Evolutionary conservation across 2,113 vertebrate genomes (phyloP).

Genomic region (Cyphomyrus plagiostoma): DNA sequence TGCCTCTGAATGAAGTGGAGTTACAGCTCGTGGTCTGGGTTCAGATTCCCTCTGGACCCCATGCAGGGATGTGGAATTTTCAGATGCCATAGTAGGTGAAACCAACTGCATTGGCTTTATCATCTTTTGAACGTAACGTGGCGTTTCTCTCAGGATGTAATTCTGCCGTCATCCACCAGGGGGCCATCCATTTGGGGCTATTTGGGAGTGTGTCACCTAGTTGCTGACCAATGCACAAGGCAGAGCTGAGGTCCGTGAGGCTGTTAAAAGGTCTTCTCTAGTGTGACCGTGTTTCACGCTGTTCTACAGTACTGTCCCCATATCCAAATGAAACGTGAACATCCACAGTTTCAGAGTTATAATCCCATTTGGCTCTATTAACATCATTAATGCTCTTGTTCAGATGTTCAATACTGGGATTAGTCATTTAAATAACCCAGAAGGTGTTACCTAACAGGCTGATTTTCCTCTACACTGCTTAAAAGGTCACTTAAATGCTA

Average conservation of each 20-base stretch:
- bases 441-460: background rate
- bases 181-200: background rate
- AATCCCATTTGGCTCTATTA: slow-evolving; percentile 10
- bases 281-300: background rate
- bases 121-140: background rate
- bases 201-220: background rate
- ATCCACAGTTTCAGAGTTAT: background rate
- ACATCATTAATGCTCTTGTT: slow-evolving; percentile 4
- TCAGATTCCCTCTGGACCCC: background rate
- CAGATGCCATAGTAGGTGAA: background rate
- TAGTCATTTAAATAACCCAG: background rate
- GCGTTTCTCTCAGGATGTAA: background rate
- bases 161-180: background rate
- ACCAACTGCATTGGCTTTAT: background rate
- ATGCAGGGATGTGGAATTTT: background rate
- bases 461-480: background rate
- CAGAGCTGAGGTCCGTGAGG: background rate
- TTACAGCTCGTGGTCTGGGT: slow-evolving; percentile 22
- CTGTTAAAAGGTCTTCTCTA: background rate
- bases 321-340: background rate
- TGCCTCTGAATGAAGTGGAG: slow-evolving; percentile 28
- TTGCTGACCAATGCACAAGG: background rate
- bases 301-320: background rate
- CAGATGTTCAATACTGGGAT: background rate
- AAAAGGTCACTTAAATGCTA: slow-evolving; percentile 2